A percentile compares a stretch with the other conserved stretches of the same genome.
Conservation (phyloP, 2,888 invertebrate genomes). For the Coleophora flavipennella region DNA sequence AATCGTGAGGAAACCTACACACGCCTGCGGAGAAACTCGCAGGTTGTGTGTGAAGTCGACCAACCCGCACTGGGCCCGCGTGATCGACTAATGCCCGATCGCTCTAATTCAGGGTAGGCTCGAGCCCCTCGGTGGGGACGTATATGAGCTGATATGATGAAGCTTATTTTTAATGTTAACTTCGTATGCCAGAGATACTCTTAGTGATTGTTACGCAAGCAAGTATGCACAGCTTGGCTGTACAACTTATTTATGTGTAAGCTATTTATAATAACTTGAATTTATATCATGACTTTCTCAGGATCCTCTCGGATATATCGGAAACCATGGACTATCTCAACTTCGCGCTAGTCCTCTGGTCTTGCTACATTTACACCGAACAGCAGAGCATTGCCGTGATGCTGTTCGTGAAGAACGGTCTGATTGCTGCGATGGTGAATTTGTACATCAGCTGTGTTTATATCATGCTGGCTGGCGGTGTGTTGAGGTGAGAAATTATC, state of each 20-base stretch:
- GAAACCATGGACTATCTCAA: conserved; percentile 75
- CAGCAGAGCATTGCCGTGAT: conserved; percentile 87
- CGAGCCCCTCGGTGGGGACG: too few relatives aligned
- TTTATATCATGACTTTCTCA: conserved; percentile 26
- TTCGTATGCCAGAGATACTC: too few relatives aligned
- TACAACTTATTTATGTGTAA: conserved; percentile 1
- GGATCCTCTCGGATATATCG: conserved; percentile 70
- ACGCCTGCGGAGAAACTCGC: too few relatives aligned
- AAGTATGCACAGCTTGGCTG: too few relatives aligned
- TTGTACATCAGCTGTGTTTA: conserved; percentile 84
- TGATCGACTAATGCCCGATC: too few relatives aligned
- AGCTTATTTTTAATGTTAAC: too few relatives aligned
- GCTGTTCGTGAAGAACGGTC: conserved; percentile 84
- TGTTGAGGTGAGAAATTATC: conserved; percentile 77
- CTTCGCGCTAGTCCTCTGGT: conserved; percentile 83
- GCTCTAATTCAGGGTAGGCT: too few relatives aligned
- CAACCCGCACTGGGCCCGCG: too few relatives aligned
- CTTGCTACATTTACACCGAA: conserved; percentile 88
- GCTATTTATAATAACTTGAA: not conserved
- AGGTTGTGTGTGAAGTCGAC: too few relatives aligned
- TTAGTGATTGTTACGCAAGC: too few relatives aligned
- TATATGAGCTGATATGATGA: too few relatives aligned
- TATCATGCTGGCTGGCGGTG: conserved; percentile 80
- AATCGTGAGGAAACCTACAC: too few relatives aligned
- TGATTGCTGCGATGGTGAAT: conserved; percentile 83